Evolutionary conservation across 2,113 vertebrate genomes (phyloP), one percentile per base, ranked within the genome.

Genomic region (Apteryx owenii): DNA sequence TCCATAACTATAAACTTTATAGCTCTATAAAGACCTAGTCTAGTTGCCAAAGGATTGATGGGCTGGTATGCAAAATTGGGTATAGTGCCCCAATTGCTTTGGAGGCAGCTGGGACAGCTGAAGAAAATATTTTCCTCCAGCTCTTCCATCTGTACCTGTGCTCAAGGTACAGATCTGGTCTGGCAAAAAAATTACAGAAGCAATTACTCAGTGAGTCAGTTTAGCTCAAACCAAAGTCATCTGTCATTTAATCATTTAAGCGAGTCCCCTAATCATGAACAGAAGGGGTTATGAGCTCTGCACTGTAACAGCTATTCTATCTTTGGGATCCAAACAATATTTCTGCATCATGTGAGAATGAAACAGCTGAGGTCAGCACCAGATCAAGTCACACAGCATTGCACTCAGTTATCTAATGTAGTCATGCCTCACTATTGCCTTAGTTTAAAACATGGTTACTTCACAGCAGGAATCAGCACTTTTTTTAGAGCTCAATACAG

Each of bases 291-390:
- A 48, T 48, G 46, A 48, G 17, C 46, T 48, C 46, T 8, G 17
- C 46, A 48, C 46, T 48, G 46, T 18, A 48, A 48, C 17, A 48
- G 46, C 46, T 48, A 48, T 48, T 48, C 18, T 48, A 53, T 73
- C 90, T 78, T 10, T 88, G 60, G 66, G 29, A 73, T 92, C 46
- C 86, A 93, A 62, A 81, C 2, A 4, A 29, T 86, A 36, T 58
- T 93, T 81, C 80, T 86, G 68, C 68, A 77, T 0, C 0, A 70
- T 84, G 36, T 77, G 90, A 85, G 92, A 29, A 44, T 83, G 44
- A 83, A 92, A 93, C 50, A 81, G 89, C 90, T 96, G 91, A 95
- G 69, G 84, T 94, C 95, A 97, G 96, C 91, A 80, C 65, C 5
- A 0, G 79, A 85, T n/a, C 56, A 51, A 89, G 94, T 96, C 93